phyloP scores from a whole-genome alignment of 2,113 vertebrate genomes.

The Cyprinodon brontotheroides region DNA sequence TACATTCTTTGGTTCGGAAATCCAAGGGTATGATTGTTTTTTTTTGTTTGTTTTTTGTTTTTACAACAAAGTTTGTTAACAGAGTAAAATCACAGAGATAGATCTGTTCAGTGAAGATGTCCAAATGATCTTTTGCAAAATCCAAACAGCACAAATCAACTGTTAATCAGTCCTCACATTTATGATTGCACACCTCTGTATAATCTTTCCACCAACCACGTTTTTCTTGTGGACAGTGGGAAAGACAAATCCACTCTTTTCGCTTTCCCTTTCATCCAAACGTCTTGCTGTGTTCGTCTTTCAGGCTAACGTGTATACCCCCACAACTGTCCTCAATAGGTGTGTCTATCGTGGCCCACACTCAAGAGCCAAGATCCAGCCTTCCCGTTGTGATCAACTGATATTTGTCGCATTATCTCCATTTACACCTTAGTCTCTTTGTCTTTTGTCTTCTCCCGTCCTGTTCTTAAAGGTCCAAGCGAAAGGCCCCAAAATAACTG shows the following conservation, averaged over 20 bases:
- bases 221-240: conserved; percentile 14
- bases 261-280: conserved; percentile 8
- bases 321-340: conserved; percentile 30
- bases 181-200: conserved; percentile 39
- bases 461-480: conserved; percentile 81
- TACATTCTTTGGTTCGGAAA: conserved; percentile 69
- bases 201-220: conserved; percentile 19
- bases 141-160: conserved; percentile 15
- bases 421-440: not conserved
- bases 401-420: conserved; percentile 10
- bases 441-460: not conserved
- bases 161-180: conserved; percentile 41
- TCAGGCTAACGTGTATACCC: conserved; percentile 10
- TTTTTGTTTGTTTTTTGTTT: not conserved
- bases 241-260: conserved; percentile 20
- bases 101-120: not conserved
- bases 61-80: not conserved
- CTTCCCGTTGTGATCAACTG: not conserved
- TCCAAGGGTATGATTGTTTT: conserved; percentile 15
- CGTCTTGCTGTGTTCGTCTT: conserved; percentile 3
- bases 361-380: conserved; percentile 63
- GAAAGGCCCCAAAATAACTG: conserved; percentile 88
- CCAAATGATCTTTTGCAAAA: not conserved
- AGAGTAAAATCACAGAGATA: conserved; percentile 7
- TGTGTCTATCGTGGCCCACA: conserved; percentile 20